A percentile compares a stretch with the other conserved stretches of the same genome.
phyloP scores from a whole-genome alignment of 2,888 invertebrate species.

The Phymatocera aterrima region DNA sequence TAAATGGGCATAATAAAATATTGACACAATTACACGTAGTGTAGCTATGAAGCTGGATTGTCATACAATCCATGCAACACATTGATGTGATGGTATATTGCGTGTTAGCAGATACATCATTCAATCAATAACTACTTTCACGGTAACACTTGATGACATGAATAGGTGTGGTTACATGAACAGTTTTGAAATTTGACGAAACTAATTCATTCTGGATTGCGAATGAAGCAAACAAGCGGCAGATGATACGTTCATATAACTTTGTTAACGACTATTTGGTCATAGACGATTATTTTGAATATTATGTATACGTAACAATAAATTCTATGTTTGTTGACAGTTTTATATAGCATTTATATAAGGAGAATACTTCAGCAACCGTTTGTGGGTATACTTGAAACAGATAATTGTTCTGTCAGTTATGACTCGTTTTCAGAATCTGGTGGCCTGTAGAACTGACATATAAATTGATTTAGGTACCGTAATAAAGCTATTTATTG shows the following conservation, averaged over 20 bases:
- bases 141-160: background rate
- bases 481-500: constrained; percentile 4
- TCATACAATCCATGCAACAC: background rate
- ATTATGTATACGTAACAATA: too few species aligned
- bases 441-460: background rate
- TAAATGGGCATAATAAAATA: background rate
- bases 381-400: background rate
- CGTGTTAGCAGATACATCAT: background rate
- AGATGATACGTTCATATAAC: background rate
- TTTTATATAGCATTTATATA: background rate
- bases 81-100: background rate
- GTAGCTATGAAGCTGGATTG: background rate
- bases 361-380: background rate
- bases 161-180: background rate
- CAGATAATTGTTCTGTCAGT: background rate
- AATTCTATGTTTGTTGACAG: background rate
- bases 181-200: background rate
- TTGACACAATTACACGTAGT: constrained; percentile 7
- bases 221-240: background rate
- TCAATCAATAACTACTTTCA: background rate
- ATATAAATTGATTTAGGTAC: constrained; percentile 1
- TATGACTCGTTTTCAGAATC: too few species aligned
- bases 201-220: background rate
- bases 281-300: background rate
- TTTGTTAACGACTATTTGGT: too few species aligned